Base-by-base conservation (phyloP, 2,888 invertebrate genomes). In the Neelides folsomi region DNA sequence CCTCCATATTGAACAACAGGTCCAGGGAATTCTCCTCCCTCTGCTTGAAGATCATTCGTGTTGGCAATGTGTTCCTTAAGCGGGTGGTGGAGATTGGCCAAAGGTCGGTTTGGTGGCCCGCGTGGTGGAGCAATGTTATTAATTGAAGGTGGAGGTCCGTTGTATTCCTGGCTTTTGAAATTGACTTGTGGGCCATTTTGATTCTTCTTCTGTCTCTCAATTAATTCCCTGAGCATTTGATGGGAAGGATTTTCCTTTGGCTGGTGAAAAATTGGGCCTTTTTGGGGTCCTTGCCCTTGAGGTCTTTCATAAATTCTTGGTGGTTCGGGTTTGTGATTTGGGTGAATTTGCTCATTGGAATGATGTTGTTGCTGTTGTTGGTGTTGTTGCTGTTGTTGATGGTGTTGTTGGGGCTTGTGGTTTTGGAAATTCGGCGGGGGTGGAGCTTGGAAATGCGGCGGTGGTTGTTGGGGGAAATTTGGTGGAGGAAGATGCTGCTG, bases 1-100 rank as follows among this genome's bases (percentile, higher is more conserved):
- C 43, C 49, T 20, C 53, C 53, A n/a, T 53, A 53, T 15, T 52
- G 53, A 34, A 50, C 50, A 20, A 56, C 48, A 2, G 57, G 46
- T 2, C 55, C 55, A 36, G 57, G 59, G 37, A 59, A 49, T 51
- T 62, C 60, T 39, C 59, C 62, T 18, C 62, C 62, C 47, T 64
- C 62, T 16, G 64, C 59, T 35, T 59, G 54, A 16, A 64, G 53
- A 41, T 64, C 64, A 53, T 64, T 64, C 8, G 55, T 55, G 10
- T 56, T 51, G 12, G 58, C 47, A n/a, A 55, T 57, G 15, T 52
- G 51, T 48, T 63, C 63, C 37, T 60, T 63, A 10, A 36, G 12
- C 27, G 42, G 34, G 42, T 50, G 57, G 15, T 49, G 20, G 36
- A 46, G 51, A 16, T 53, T 41, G 20, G 44, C 47, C 9, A 49